Evolutionary conservation across 2,113 vertebrate genomes (phyloP), one percentile per base, ranked within the genome.

Genomic region (Trogon melanurus): DNA sequence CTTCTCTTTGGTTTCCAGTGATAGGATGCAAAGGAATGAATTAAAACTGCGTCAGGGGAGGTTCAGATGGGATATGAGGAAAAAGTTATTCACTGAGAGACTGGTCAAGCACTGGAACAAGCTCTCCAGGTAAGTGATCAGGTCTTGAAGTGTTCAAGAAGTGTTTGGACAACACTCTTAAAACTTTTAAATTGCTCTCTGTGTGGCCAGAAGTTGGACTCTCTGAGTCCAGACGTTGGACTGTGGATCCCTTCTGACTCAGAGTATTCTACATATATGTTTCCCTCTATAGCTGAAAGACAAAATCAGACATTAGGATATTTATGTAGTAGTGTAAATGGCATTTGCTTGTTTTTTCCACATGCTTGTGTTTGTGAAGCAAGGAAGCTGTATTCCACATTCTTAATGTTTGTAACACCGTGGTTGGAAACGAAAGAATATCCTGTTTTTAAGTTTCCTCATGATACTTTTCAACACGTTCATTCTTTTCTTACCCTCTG

Each of bases 401-500:
- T 81, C 11, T 76, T 74, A 14, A 17, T 69, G 38, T 41, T 74
- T 82, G n/a, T 60, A 89, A 80, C 3, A 5, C 14, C 72, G 29
- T 50, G 38, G 61, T 10, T 76, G 18, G 57, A 79, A 92, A 71
- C 44, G 20, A 90, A 88, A 75, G 19, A 85, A 75, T 80, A 93
- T 62, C 69, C 34, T 91, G 44, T 80, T 87, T 87, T 58, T 69
- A 57, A 84, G 80, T 89, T 85, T 79, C 25, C 22, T 88, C 48
- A 70, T 0, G 5, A 64, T 32, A 86, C n/a, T 93, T 90, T 93
- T 96, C 45, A 79, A 86, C 12, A n/a, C 23, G 8, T 50, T 61
- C 3, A 17, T 79, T 61, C 71, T 90, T 86, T 82, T 54, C 82
- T 62, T 92, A 89, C 62, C 91, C 79, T 95, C 64, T 96, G 74